Evolutionary conservation across 2,797 vertebrate species (phyloP), one percentile per base, ranked within the genome.

Genomic region (Protosalanx chinensis): DNA sequence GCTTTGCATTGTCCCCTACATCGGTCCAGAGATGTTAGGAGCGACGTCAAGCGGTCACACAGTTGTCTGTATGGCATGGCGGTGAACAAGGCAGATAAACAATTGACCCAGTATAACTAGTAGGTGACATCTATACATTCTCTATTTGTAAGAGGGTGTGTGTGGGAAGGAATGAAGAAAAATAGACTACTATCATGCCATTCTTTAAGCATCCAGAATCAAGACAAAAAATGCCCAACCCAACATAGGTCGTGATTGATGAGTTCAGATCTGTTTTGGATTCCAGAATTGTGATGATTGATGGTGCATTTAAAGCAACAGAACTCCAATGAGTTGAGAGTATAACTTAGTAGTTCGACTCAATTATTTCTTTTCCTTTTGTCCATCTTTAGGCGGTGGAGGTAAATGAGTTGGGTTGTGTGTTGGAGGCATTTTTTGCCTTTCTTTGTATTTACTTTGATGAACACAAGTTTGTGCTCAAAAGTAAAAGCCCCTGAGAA

Each of bases 261-360:
- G 79, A 67, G 75, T 75, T 68, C 68, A 71, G 79, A 80, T 84
- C 71, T 73, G 78, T 60, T 82, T 79, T 73, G 69, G 64, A 78
- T 73, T 59, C 65, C 70, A 56, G 51, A 73, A 75, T 73, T 73
- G 76, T 72, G 71, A 68, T 91, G 90, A 91, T 91, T 87, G 89
- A 91, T 91, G 87, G 80, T 79, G 72, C 81, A 75, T 86, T 87
- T 75, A 81, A 81, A 87, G 37, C n/a, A 67, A 76, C 74, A 79
- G 76, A 83, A 82, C 68, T 16, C 68, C 68, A 76, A 85, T 79
- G 76, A 84, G 78, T 78, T 71, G 51, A 56, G 16, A n/a, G 15
- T 56, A 13, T 46, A 46, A 56, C 4, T n/a, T 56, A n/a, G 51
- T n/a, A n/a, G 15, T 56, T 56, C n/a, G 18, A n/a, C 20, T 73